Evolutionary conservation across 64 coral and sea anemone genomes (phyloP).

Genomic region (Montipora capricornis): DNA sequence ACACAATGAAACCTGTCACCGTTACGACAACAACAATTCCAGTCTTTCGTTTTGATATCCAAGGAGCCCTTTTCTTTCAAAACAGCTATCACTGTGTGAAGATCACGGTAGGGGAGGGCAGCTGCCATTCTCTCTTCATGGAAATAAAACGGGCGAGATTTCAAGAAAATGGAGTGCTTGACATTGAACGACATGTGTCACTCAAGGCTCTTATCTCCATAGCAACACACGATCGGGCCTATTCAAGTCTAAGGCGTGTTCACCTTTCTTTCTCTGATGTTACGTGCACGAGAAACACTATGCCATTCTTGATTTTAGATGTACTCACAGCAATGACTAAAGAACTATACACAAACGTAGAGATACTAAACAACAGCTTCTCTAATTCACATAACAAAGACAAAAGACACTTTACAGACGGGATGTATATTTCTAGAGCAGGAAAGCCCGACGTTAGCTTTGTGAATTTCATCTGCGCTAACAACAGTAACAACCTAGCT

Average conservation of each 20-base stretch:
- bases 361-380: slow-evolving; percentile 8
- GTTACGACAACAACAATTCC: background rate
- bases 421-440: slow-evolving; percentile 1
- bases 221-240: background rate
- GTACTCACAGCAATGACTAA: background rate
- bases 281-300: background rate
- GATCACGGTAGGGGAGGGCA: background rate
- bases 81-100: slow-evolving; percentile 10
- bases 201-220: background rate
- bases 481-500: slow-evolving; percentile 16
- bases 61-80: slow-evolving; percentile 1
- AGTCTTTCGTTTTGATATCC: background rate
- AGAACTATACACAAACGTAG: slow-evolving; percentile 8
- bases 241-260: background rate
- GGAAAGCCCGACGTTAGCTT: background rate
- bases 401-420: background rate
- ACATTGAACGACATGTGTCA: background rate
- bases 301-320: slow-evolving; percentile 6
- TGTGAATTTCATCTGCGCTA: background rate
- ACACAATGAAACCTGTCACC: background rate
- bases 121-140: background rate
- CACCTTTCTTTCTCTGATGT: background rate
- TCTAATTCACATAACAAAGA: background rate
- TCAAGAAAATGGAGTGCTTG: background rate
- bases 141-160: background rate